These are phyloP conservation scores for Hesperophylax magnus DNA, from an alignment of 1,140 invertebrate species.

Conservation along the genomic window DNA sequence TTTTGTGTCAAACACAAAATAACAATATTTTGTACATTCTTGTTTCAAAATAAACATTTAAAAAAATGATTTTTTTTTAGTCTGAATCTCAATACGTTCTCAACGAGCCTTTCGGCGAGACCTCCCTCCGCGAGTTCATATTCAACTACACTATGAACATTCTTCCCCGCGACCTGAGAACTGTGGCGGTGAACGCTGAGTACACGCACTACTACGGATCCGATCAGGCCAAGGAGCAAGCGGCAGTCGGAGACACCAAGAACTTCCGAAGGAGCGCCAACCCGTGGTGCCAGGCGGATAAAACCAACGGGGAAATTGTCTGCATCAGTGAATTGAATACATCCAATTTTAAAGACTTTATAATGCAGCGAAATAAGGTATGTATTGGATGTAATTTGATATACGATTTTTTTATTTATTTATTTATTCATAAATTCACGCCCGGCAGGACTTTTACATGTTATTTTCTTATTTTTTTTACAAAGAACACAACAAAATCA, in stretches of 20 bases:
- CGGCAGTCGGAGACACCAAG: not conserved
- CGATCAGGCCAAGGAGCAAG: not conserved
- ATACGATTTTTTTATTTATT: not conserved
- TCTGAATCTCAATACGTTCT: conserved; percentile 79
- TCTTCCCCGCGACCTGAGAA: conserved; percentile 70
- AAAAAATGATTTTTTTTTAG: conserved; percentile 67
- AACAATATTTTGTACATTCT: too few relatives aligned
- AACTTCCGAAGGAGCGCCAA: conserved; percentile 11
- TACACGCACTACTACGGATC: conserved; percentile 67
- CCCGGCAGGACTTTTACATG: too few relatives aligned
- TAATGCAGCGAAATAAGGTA: conserved; percentile 62
- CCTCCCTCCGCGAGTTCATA: conserved; percentile 75
- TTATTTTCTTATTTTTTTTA: too few relatives aligned
- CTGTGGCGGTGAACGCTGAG: conserved; percentile 61
- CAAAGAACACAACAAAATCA: too few relatives aligned
- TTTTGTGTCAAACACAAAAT: too few relatives aligned
- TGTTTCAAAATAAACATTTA: not conserved
- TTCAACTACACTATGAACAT: conserved; percentile 74
- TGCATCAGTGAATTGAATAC: conserved; percentile 74
- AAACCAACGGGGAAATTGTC: conserved; percentile 59
- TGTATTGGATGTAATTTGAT: not conserved
- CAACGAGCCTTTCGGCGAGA: conserved; percentile 71
- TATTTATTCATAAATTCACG: too few relatives aligned
- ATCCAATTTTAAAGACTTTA: conserved; percentile 67
- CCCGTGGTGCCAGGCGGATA: conserved; percentile 54